These are phyloP conservation scores for Heliconius ismenius DNA, from an alignment of 2,888 invertebrate species.

Conservation along the genomic window DNA sequence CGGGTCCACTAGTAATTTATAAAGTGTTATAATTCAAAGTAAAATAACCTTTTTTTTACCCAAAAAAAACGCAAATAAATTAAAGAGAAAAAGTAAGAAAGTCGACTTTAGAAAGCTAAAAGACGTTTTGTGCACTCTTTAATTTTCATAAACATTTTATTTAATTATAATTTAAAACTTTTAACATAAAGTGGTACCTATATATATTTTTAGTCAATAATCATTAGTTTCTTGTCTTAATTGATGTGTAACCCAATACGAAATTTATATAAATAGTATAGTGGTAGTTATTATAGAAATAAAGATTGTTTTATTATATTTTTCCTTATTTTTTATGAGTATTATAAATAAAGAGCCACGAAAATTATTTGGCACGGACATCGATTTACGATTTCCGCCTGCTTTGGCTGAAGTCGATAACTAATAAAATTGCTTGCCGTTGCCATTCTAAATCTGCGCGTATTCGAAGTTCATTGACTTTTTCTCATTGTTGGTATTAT, in stretches of 20 bases:
- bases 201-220: too few species aligned
- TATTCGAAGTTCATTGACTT: constrained; percentile 32
- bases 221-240: background rate
- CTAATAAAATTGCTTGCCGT: constrained; percentile 39
- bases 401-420: constrained; percentile 35
- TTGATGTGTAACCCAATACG: background rate
- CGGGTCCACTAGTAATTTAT: too few species aligned
- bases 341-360: constrained; percentile 27
- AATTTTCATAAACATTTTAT: too few species aligned
- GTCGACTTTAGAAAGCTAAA: too few species aligned
- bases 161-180: too few species aligned
- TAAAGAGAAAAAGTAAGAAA: too few species aligned
- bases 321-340: background rate
- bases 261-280: background rate
- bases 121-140: too few species aligned
- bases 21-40: background rate
- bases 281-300: background rate
- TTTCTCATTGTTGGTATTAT: constrained; percentile 10
- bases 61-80: too few species aligned
- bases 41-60: background rate
- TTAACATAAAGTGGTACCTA: too few species aligned
- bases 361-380: constrained; percentile 41
- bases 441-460: constrained; percentile 27
- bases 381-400: constrained; percentile 52
- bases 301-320: background rate